These are phyloP conservation scores for Gambusia holbrooki DNA, from an alignment of 2,113 vertebrate species.

Conservation along the genomic window DNA sequence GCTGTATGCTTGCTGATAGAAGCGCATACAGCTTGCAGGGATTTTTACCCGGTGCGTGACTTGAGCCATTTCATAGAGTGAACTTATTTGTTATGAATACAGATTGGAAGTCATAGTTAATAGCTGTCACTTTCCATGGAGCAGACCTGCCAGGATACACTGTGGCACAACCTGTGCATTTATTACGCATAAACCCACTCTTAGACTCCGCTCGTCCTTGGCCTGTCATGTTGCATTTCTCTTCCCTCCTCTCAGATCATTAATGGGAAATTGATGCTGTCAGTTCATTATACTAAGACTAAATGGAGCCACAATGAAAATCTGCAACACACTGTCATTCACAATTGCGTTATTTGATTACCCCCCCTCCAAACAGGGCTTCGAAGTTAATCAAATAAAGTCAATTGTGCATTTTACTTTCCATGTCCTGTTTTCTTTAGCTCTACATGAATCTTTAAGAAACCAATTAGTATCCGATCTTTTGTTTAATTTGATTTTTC, in stretches of 20 bases:
- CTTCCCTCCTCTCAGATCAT: conserved; percentile 57
- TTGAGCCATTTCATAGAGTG: conserved; percentile 55
- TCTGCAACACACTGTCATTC: conserved; percentile 72
- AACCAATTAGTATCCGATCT: conserved; percentile 69
- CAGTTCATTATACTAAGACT: conserved; percentile 73
- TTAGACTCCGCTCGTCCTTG: conserved; percentile 63
- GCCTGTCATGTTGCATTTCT: conserved; percentile 75
- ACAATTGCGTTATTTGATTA: conserved; percentile 72
- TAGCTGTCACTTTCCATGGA: conserved; percentile 36
- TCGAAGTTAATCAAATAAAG: conserved; percentile 56
- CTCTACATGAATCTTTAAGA: conserved; percentile 70
- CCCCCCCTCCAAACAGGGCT: conserved; percentile 53
- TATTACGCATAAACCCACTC: conserved; percentile 31
- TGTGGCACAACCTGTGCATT: conserved; percentile 37
- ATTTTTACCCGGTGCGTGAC: conserved; percentile 54
- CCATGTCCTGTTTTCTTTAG: conserved; percentile 69
- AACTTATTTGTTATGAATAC: conserved; percentile 64
- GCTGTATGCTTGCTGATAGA: conserved; percentile 35
- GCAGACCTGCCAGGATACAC: conserved; percentile 27
- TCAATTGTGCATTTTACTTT: conserved; percentile 51
- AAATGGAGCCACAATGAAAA: conserved; percentile 75
- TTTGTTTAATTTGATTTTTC: conserved; percentile 55
- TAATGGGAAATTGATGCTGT: conserved; percentile 66
- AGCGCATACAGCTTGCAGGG: conserved; percentile 55
- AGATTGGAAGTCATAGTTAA: conserved; percentile 50